Evolutionary conservation across 64 coral and sea anemone species (phyloP), one percentile per base, ranked within the genome.

Genomic region (Dendronephthya gigantea): DNA sequence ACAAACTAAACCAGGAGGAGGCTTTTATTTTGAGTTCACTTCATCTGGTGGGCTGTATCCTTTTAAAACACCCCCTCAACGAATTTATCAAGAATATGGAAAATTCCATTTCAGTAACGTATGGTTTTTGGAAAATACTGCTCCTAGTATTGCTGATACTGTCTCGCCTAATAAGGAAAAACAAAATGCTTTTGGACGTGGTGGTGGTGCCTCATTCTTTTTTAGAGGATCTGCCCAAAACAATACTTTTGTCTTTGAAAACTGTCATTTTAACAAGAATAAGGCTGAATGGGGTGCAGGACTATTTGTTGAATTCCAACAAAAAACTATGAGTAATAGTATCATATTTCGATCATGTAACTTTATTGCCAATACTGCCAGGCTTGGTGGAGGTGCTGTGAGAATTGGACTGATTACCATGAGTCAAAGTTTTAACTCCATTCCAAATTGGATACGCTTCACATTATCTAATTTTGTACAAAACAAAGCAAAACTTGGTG

Each of bases 201-300:
- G 90, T 39, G 82, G 85, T 22, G 90, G 90, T 25, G n/a, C 87
- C 41, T 87, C 86, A 37, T 43, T 88, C 25, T 88, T 88, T 49
- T 23, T 92, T 1, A 83, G 51, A 81, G 90, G 90, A 4, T 48
- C 35, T 19, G 90, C 90, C 47, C 17, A 84, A 72, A 88, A 92
- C 50, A 92, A 92, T 40, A 36, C 50, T 16, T 68, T 92, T 88
- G n/a, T 51, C 9, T 81, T 92, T 68, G 27, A 84, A 27, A n/a
- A 86, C 16, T 92, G 90, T 27, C 10, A 76, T 4, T 92, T 92
- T 88, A 35, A 79, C 16, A 6, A 48, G 25, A 92, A 92, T 75
- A 4, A 9, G 41, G 90, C 85, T 25, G 40, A 72, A 9, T 92
- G 90, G 90, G 90, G 90, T 88, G 90, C 75, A 33, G 90, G 85